These are phyloP conservation scores for Drosophila funebris DNA, from an alignment of 1,140 invertebrate species.

Conservation along the genomic window DNA sequence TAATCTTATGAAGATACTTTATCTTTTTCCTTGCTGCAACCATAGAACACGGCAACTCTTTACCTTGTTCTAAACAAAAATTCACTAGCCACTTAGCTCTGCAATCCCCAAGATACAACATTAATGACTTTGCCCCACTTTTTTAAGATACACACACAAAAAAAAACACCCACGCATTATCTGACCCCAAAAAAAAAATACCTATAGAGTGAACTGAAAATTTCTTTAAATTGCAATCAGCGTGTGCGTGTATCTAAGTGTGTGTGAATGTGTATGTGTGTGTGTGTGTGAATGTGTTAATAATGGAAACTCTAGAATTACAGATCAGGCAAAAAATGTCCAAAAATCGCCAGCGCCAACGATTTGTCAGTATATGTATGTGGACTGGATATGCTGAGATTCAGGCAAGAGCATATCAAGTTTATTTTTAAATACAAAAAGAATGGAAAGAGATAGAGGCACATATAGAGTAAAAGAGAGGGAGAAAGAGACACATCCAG, in stretches of 20 bases:
- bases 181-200: constrained; percentile 63
- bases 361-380: constrained; percentile 30
- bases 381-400: constrained; percentile 64
- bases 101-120: constrained; percentile 42
- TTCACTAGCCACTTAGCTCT: neutral
- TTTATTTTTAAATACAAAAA: constrained; percentile 74
- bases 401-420: constrained; percentile 64
- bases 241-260: constrained; percentile 5
- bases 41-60: neutral
- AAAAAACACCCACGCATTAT: constrained; percentile 34
- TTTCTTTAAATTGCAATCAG: constrained; percentile 69
- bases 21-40: neutral
- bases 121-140: constrained; percentile 72
- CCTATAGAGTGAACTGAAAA: constrained; percentile 41
- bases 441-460: neutral
- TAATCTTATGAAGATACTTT: too few relatives aligned
- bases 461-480: neutral
- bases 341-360: constrained; percentile 61
- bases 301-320: constrained; percentile 75
- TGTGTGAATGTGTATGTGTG: constrained; percentile 24
- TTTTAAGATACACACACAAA: constrained; percentile 13
- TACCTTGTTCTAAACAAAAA: neutral
- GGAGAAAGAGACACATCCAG: constrained; percentile 21
- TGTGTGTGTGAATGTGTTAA: constrained; percentile 27
- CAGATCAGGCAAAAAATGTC: constrained; percentile 68